A percentile compares a stretch with the other conserved stretches of the same genome.
These are phyloP conservation scores for Cartodere bifasciata DNA, from an alignment of 2,888 invertebrate species.

Conservation along the genomic window DNA sequence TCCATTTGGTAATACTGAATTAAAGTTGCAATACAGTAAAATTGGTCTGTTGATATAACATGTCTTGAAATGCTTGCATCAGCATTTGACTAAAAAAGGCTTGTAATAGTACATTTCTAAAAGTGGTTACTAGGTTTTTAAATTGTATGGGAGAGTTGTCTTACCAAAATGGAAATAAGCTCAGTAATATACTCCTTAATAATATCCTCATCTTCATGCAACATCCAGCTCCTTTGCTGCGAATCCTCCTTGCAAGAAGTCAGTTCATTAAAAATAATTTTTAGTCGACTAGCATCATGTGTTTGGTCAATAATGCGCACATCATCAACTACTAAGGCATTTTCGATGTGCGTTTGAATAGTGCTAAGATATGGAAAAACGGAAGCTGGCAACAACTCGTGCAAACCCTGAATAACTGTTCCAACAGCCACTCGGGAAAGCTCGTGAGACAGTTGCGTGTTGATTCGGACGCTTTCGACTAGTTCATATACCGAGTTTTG, in stretches of 20 bases:
- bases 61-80: constrained; percentile 79
- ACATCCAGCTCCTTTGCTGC: constrained; percentile 90
- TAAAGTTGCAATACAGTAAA: constrained; percentile 69
- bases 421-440: constrained; percentile 71
- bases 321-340: constrained; percentile 47
- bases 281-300: constrained; percentile 71
- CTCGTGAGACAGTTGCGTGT: constrained; percentile 76
- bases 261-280: constrained; percentile 70
- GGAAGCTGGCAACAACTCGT: constrained; percentile 44
- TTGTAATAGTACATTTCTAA: neutral
- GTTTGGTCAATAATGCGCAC: constrained; percentile 62
- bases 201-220: constrained; percentile 85
- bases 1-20: constrained; percentile 97
- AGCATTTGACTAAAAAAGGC: constrained; percentile 70
- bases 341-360: constrained; percentile 43
- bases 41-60: constrained; percentile 72
- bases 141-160: no score
- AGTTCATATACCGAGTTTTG: constrained; percentile 56
- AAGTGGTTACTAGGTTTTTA: neutral
- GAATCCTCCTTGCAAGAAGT: constrained; percentile 88
- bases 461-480: constrained; percentile 66
- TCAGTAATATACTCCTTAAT: constrained; percentile 77
- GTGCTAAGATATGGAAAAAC: constrained; percentile 46
- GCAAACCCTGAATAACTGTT: constrained; percentile 50
- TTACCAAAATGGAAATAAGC: constrained; percentile 69